Base-by-base conservation (phyloP, 2,888 invertebrate genomes). In the Patella depressa region DNA sequence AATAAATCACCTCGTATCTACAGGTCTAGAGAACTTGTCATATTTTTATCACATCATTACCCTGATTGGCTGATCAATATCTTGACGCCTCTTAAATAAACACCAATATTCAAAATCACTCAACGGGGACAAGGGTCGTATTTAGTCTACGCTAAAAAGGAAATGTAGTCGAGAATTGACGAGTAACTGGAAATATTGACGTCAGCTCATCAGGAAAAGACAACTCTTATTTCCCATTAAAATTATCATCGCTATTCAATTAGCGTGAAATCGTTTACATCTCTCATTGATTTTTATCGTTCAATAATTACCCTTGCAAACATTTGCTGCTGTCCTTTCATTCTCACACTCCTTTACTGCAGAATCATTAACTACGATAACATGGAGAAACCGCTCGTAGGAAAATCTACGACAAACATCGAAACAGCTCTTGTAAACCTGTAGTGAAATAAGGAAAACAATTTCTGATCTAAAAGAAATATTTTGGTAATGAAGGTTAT, bases 51-150 rank as follows among this genome's bases (percentile, higher is more conserved):
- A 65, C 65, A 24, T 24, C 65, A 65, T 65, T 65, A 65, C 19
- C 24, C 24, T 65, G 65, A 65, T 65, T 65, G 65, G 65, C 2
- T 24, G 24, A 65, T 65, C 65, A 65, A 65, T 65, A 65, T 65
- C 24, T 19, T 24, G 65, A 24, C 65, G 19, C 19, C 65, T 9
- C 24, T 5, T 24, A 65, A 24, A 65, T 65, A 24, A 65, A 24
- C 24, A 65, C 24, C 65, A 65, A 65, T 65, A 65, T 65, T 65
- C 65, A 65, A 65, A 65, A 65, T 65, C 65, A 65, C 15, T 65
- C 65, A 14, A 24, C 12, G 24, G 11, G 24, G 19, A 65, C 65
- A 11, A 12, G 65, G 24, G 12, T n/a, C 12, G 65, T 65, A 19
- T 65, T 19, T 65, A 65, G 65, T 24, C 24, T 19, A 65, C 65